Conservation (phyloP, 2,797 vertebrate genomes). For the Neoniphon sammara region DNA sequence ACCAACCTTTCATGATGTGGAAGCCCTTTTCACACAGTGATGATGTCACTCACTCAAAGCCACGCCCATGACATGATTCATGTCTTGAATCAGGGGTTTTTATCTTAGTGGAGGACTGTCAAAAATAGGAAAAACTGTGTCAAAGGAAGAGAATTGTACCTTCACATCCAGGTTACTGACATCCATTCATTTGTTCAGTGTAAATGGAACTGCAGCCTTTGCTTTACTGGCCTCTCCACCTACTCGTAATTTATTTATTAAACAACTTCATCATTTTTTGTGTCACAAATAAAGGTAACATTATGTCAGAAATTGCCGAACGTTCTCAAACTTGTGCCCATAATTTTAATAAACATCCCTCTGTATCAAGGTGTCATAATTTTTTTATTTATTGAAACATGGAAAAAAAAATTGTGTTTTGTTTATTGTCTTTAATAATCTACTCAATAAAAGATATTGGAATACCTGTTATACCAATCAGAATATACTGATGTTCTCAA, state of each 20-base stretch:
- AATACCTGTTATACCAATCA: slow-evolving; percentile 33
- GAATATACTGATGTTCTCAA: slow-evolving; percentile 37
- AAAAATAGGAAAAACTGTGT: slow-evolving; percentile 18
- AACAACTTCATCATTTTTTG: slow-evolving; percentile 28
- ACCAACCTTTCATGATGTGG: slow-evolving; percentile 71
- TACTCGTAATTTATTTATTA: slow-evolving; percentile 75
- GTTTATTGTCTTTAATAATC: slow-evolving; percentile 43
- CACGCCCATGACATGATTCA: slow-evolving; percentile 35
- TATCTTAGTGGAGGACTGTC: neutral
- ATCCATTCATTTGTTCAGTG: slow-evolving; percentile 26
- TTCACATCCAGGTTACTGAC: slow-evolving; percentile 26
- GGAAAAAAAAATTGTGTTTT: slow-evolving; percentile 58
- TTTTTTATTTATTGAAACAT: slow-evolving; percentile 81
- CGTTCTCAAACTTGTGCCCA: slow-evolving; percentile 26
- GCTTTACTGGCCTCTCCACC: slow-evolving; percentile 8
- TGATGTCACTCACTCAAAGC: slow-evolving; percentile 67
- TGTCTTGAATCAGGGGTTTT: slow-evolving; percentile 28
- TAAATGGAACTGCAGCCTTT: slow-evolving; percentile 35
- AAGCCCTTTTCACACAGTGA: slow-evolving; percentile 72
- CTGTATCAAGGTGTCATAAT: slow-evolving; percentile 42
- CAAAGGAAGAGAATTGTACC: slow-evolving; percentile 32
- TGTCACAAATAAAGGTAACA: slow-evolving; percentile 32
- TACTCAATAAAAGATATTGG: slow-evolving; percentile 25
- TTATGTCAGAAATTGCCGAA: slow-evolving; percentile 2
- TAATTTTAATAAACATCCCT: slow-evolving; percentile 17